These are phyloP conservation scores for Leptopilina clavipes DNA, from an alignment of 1,140 invertebrate species.

Conservation along the genomic window DNA sequence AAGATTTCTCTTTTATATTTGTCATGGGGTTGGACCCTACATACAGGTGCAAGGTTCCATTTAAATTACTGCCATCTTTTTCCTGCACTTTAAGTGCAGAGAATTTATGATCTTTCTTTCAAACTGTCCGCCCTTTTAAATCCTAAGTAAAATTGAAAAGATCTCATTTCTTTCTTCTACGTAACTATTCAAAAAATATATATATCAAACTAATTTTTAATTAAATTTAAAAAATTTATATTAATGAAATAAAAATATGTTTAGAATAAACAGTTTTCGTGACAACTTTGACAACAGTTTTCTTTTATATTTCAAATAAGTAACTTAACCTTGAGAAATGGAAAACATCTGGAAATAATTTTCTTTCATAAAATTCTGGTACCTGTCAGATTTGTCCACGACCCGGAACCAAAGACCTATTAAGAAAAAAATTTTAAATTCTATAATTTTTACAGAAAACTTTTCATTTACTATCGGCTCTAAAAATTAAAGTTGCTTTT, in stretches of 20 bases:
- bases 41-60: constrained; percentile 20
- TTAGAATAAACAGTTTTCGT: neutral
- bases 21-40: neutral
- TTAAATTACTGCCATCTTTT: neutral
- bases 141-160: neutral
- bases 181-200: no score
- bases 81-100: neutral
- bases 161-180: neutral
- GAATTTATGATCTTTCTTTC: constrained; percentile 18
- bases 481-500: neutral
- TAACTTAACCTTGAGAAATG: neutral
- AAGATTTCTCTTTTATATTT: neutral
- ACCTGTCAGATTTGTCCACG: neutral
- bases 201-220: no score
- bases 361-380: constrained; percentile 1
- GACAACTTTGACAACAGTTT: neutral
- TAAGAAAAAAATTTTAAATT: no score
- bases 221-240: no score
- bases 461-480: no score
- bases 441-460: neutral
- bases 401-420: neutral
- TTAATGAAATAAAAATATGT: neutral
- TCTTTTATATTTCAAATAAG: neutral
- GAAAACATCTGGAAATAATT: constrained; percentile 25
- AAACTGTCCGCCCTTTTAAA: constrained; percentile 9